Conservation (phyloP, 2,797 vertebrate species). For the Fundulus diaphanus region DNA sequence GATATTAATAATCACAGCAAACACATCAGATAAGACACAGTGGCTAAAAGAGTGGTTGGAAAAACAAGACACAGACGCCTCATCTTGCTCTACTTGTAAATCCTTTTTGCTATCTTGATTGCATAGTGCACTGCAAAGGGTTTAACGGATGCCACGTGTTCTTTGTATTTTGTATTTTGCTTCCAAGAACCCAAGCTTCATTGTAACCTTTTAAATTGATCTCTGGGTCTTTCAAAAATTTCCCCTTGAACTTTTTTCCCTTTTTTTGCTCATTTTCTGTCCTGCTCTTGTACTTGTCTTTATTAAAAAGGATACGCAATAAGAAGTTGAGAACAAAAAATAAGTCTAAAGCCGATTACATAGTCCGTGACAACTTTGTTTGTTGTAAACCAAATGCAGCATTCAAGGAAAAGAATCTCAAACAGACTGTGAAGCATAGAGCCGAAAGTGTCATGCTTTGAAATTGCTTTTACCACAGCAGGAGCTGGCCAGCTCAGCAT, state of each 20-base stretch:
- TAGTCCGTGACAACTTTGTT: no score
- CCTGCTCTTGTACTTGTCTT: neutral
- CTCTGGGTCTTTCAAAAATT: neutral
- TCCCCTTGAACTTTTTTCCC: neutral
- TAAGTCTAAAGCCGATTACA: neutral
- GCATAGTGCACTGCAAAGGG: neutral
- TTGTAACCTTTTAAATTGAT: neutral
- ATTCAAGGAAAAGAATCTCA: neutral
- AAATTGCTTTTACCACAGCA: neutral
- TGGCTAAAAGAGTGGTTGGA: slow-evolving; percentile 43
- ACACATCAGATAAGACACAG: slow-evolving; percentile 37
- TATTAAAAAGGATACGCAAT: neutral
- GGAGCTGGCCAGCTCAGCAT: neutral
- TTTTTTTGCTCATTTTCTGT: neutral
- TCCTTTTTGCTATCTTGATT: neutral
- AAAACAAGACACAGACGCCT: slow-evolving; percentile 24
- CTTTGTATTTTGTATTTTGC: neutral
- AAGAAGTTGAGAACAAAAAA: neutral
- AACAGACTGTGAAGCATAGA: neutral
- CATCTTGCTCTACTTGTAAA: slow-evolving; percentile 9
- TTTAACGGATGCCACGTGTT: neutral
- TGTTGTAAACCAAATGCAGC: neutral
- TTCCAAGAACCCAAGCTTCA: neutral
- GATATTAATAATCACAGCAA: slow-evolving; percentile 60
- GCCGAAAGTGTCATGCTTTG: neutral